phyloP scores from a whole-genome alignment of 1,140 invertebrate genomes.

The Drosophila eugracilis region DNA sequence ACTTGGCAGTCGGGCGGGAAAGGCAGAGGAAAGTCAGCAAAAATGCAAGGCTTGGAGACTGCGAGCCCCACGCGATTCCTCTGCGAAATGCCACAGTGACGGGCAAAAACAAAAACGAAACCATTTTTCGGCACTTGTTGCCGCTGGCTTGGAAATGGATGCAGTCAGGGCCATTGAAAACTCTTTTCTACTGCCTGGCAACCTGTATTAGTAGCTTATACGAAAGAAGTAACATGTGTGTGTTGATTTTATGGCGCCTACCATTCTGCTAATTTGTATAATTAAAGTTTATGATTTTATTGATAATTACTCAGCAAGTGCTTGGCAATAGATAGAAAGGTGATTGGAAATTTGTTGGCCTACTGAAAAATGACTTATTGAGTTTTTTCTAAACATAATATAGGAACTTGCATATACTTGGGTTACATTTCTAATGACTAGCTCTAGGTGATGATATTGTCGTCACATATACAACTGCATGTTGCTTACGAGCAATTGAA shows the following conservation, averaged over 20 bases:
- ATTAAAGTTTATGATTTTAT: constrained; percentile 62
- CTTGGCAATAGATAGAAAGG: too few species aligned
- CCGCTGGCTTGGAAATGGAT: constrained; percentile 26
- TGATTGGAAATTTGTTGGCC: too few species aligned
- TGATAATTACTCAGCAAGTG: constrained; percentile 24
- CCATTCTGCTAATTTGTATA: constrained; percentile 61
- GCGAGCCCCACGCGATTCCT: constrained; percentile 28
- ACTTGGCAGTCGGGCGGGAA: constrained; percentile 12
- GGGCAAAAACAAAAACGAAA: constrained; percentile 59
- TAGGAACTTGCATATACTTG: too few species aligned
- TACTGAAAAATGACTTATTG: too few species aligned
- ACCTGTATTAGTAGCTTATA: constrained; percentile 35
- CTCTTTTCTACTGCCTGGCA: neutral
- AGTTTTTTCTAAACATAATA: too few species aligned
- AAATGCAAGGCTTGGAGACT: constrained; percentile 24
- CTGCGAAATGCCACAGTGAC: constrained; percentile 37
- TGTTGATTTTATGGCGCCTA: constrained; percentile 19
- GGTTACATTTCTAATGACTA: constrained; percentile 46
- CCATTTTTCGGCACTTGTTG: constrained; percentile 74
- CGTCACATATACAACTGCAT: constrained; percentile 26
- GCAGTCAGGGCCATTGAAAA: neutral
- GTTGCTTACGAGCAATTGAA: constrained; percentile 68
- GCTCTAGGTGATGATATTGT: constrained; percentile 38
- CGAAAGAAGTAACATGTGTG: constrained; percentile 63
- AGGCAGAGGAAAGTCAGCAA: constrained; percentile 1